phyloP scores from a whole-genome alignment of 2,113 vertebrate genomes.

The Engraulis encrasicolus region DNA sequence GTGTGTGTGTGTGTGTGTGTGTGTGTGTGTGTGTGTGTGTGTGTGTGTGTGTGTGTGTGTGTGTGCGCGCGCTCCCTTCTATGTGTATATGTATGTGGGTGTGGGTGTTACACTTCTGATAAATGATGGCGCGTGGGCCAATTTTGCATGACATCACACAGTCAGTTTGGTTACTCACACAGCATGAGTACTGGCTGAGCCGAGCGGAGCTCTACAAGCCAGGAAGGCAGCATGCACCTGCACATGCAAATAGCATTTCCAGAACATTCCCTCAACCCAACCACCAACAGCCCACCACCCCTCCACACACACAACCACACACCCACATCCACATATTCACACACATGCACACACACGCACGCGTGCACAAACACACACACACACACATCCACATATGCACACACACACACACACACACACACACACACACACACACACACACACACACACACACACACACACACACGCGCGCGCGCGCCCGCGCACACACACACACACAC shows the following conservation, averaged over 20 bases:
- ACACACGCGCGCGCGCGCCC: too few species aligned
- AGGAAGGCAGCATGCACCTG: conserved; percentile 33
- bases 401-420: too few species aligned
- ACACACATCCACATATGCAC: too few species aligned
- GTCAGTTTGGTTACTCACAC: neutral
- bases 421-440: too few species aligned
- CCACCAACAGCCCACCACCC: neutral
- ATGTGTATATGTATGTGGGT: neutral
- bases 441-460: too few species aligned
- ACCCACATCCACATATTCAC: too few species aligned
- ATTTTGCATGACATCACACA: conserved; percentile 28
- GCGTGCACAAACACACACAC: too few species aligned
- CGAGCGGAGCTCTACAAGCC: neutral
- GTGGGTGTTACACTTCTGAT: neutral
- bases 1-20: neutral
- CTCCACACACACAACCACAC: too few species aligned
- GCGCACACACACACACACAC: too few species aligned
- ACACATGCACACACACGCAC: too few species aligned
- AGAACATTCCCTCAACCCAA: neutral
- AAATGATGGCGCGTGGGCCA: neutral
- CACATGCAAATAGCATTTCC: conserved; percentile 41
- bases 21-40: neutral
- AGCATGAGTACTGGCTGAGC: neutral
- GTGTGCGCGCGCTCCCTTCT: too few species aligned
- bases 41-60: neutral